phyloP scores from a whole-genome alignment of 2,797 vertebrate species.

The Onychomys torridus region DNA sequence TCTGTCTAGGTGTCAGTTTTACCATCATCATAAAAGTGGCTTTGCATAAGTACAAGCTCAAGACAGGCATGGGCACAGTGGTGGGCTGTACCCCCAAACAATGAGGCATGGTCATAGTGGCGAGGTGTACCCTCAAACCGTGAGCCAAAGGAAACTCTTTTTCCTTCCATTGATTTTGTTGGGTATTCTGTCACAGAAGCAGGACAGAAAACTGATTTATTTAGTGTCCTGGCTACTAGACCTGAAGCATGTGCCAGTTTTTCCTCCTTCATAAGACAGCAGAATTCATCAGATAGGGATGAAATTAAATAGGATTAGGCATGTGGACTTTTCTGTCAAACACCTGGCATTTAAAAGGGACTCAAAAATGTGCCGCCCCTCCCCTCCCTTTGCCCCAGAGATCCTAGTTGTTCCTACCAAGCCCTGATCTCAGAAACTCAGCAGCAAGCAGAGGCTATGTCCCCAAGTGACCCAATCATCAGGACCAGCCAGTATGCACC shows the following conservation, averaged over 20 bases:
- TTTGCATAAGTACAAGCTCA: neutral
- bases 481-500: conserved; percentile 57
- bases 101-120: neutral
- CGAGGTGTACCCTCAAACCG: neutral
- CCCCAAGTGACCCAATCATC: conserved; percentile 52
- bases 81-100: neutral
- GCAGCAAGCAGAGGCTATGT: conserved; percentile 9
- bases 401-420: neutral
- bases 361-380: neutral
- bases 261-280: neutral
- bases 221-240: neutral
- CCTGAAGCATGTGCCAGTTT: accelerated
- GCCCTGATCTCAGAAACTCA: conserved; percentile 37
- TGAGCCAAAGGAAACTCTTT: neutral
- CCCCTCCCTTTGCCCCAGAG: neutral
- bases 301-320: neutral
- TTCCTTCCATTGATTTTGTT: neutral
- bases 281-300: neutral
- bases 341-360: neutral
- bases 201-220: neutral
- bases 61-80: no score
- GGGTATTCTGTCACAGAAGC: neutral
- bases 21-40: neutral
- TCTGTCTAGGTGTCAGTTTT: neutral
- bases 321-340: neutral